Evolutionary conservation across 2,888 invertebrate species (phyloP).

Genomic region (Phortica magna): DNA sequence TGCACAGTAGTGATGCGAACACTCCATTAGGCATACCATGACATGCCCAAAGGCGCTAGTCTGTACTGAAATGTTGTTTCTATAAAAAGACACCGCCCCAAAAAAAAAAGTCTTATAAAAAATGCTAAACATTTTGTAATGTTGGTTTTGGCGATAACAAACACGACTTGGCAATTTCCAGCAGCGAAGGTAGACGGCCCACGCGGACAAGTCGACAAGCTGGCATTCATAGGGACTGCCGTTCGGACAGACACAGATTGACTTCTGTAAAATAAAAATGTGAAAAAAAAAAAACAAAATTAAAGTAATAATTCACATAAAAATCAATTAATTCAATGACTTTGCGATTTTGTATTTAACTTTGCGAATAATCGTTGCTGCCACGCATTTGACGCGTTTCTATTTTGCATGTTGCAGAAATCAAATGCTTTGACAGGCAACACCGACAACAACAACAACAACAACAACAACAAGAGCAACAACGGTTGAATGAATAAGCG

Average conservation of each 20-base stretch:
- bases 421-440: conserved; percentile 2
- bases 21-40: too few species aligned
- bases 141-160: too few species aligned
- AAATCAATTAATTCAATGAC: conserved; percentile 72
- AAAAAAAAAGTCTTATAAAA: too few species aligned
- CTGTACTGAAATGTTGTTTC: too few species aligned
- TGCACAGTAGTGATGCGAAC: too few species aligned
- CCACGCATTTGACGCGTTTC: conserved; percentile 28
- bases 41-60: too few species aligned
- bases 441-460: not conserved
- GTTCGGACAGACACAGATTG: not conserved
- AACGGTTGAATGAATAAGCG: not conserved
- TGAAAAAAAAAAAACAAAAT: conserved; percentile 26
- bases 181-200: too few species aligned
- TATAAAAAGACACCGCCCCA: too few species aligned
- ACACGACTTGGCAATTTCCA: too few species aligned
- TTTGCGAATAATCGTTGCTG: conserved; percentile 19
- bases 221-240: conserved; percentile 21
- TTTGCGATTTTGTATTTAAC: conserved; percentile 53
- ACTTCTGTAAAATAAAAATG: conserved; percentile 9
- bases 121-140: too few species aligned
- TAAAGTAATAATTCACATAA: conserved; percentile 50
- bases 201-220: too few species aligned
- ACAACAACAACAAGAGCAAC: not conserved
- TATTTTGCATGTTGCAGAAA: conserved; percentile 12